phyloP scores from a whole-genome alignment of 2,888 invertebrate genomes.

The Melieria crassipennis region DNA sequence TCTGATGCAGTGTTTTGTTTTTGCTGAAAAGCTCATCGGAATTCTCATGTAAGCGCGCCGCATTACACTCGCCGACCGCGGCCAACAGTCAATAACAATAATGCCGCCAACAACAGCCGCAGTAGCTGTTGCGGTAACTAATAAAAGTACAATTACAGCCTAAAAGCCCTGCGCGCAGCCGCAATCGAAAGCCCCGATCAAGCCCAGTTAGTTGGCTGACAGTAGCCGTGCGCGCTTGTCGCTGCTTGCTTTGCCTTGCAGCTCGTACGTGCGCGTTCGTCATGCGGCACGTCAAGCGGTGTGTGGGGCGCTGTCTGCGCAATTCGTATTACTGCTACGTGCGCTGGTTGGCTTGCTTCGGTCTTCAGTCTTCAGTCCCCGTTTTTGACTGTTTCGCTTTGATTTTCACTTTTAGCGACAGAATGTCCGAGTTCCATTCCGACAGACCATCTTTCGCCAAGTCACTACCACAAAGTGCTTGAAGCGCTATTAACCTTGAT shows the following conservation, averaged over 20 bases:
- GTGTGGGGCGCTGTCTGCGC: background rate
- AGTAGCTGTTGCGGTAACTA: slow-evolving; percentile 6
- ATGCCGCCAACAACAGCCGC: background rate
- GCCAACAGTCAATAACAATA: slow-evolving; percentile 15
- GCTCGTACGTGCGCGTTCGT: background rate
- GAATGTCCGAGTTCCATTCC: slow-evolving; percentile 15
- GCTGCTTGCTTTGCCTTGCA: too few relatives aligned
- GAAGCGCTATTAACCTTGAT: slow-evolving; percentile 16
- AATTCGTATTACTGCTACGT: background rate
- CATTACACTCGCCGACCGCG: slow-evolving; percentile 8
- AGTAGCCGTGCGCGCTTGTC: too few relatives aligned
- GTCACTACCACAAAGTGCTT: slow-evolving; percentile 9
- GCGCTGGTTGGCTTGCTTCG: slow-evolving; percentile 4
- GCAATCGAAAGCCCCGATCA: background rate
- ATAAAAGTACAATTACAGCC: slow-evolving; percentile 1
- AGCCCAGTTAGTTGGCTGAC: too few relatives aligned
- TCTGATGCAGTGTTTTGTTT: background rate
- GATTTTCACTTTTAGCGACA: slow-evolving; percentile 11
- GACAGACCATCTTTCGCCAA: slow-evolving; percentile 22
- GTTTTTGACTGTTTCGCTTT: slow-evolving; percentile 2
- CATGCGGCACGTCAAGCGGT: background rate
- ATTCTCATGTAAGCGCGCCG: slow-evolving; percentile 17
- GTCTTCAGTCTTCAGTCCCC: slow-evolving; percentile 5
- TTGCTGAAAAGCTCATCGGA: slow-evolving; percentile 1
- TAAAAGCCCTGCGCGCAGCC: background rate